Base-by-base conservation (phyloP, 2,888 invertebrate genomes). In the Allolobophora icterica region DNA sequence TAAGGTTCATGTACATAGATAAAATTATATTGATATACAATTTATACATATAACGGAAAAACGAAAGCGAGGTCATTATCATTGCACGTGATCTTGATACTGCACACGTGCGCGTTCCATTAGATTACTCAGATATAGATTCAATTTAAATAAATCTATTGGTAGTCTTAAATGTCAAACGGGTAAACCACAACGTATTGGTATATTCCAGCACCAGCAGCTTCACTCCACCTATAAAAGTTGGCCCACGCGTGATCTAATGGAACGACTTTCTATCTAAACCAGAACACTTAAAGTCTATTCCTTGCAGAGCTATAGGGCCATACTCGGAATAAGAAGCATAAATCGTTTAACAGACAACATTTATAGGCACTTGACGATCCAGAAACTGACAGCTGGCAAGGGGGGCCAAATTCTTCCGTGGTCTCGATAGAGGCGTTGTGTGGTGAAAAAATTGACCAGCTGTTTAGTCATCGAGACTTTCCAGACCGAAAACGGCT, bases 131-230 rank as follows among this genome's bases (percentile, higher is more conserved):
- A 71, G n/a, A 71, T 71, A 71, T 3, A 71, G n/a, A 71, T 71
- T 71, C 71, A 71, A 71, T 71, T 71, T n/a, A n/a, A 71, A 71
- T 71, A 71, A 71, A n/a, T 71, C 71, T n/a, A n/a, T 71, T n/a
- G 71, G 30, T 8, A 71, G 71, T 71, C 71, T 71, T 71, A 71
- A n/a, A 71, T n/a, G 30, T n/a, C 71, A 71, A n/a, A n/a, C 71
- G 13, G 8, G 11, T 71, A n/a, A 71, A 71, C 71, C 30, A 71
- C n/a, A n/a, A 8, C 30, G 8, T n/a, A 71, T n/a, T n/a, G 71
- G 11, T n/a, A 30, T 71, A n/a, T n/a, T 71, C 71, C 71, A 71
- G 30, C 71, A n/a, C n/a, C n/a, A 71, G 30, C 71, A 8, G 71
- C 71, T 8, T n/a, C n/a, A 71, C 71, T n/a, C 71, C 71, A n/a